These are phyloP conservation scores for Junonia oenone DNA, from an alignment of 2,888 invertebrate species.

Conservation along the genomic window DNA sequence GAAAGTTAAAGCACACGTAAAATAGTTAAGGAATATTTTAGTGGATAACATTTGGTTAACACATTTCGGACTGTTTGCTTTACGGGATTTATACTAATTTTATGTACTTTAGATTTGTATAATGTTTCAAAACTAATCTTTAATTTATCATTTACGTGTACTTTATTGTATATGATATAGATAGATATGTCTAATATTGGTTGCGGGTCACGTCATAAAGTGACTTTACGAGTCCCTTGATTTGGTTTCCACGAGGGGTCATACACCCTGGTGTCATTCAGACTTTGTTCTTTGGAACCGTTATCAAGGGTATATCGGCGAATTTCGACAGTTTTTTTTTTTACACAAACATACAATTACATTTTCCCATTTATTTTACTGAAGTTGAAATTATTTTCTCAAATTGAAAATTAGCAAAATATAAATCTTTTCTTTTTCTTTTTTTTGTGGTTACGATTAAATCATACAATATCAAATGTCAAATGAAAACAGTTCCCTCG, in stretches of 20 bases:
- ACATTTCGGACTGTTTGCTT: not conserved
- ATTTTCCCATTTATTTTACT: not conserved
- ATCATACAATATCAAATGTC: conserved; percentile 16
- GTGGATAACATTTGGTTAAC: not conserved
- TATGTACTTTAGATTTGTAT: too few relatives aligned
- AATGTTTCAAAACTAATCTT: too few relatives aligned
- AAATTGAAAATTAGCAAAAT: not conserved
- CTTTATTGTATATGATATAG: conserved; percentile 10
- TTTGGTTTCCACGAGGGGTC: conserved; percentile 89
- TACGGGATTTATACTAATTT: not conserved
- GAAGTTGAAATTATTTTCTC: not conserved
- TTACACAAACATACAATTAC: not conserved
- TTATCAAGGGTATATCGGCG: conserved; percentile 48
- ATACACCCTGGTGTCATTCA: conserved; percentile 74
- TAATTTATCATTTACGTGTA: conserved; percentile 16
- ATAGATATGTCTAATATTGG: not conserved
- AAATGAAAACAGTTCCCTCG: conserved; percentile 40
- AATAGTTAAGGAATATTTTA: not conserved
- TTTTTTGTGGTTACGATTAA: conserved; percentile 1
- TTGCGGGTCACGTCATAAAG: conserved; percentile 81
- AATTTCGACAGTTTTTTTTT: not conserved
- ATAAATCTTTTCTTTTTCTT: not conserved
- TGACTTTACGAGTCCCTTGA: conserved; percentile 84
- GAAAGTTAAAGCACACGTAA: conserved; percentile 13
- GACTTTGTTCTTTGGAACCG: conserved; percentile 49